These are phyloP conservation scores for Calycopis cecrops DNA, from an alignment of 1,140 invertebrate genomes.

Conservation along the genomic window DNA sequence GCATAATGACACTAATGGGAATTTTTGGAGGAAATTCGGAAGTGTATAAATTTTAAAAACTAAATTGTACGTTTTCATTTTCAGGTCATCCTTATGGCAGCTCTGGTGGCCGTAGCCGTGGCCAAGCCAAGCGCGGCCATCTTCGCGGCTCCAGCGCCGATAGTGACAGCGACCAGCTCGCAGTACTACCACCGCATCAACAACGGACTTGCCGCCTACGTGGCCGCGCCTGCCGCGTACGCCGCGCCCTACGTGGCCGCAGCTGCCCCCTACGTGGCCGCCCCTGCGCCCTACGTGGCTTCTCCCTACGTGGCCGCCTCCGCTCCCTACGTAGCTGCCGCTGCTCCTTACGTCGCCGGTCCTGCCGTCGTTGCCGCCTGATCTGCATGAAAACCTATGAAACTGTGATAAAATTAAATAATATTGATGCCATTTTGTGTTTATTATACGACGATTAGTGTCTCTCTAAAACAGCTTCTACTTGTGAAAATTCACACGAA, in stretches of 20 bases:
- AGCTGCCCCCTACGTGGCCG: constrained; percentile 15
- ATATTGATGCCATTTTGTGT: background rate
- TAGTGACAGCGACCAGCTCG: constrained; percentile 69
- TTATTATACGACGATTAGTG: background rate
- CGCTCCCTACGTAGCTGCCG: constrained; percentile 17
- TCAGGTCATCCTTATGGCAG: constrained; percentile 70
- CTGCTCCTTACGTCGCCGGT: constrained; percentile 26
- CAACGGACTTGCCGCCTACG: constrained; percentile 66
- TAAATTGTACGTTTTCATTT: too few species aligned
- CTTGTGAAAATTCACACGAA: too few species aligned
- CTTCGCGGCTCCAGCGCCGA: constrained; percentile 55
- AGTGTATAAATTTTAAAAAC: too few species aligned
- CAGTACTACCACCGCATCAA: constrained; percentile 72
- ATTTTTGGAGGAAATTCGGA: too few species aligned
- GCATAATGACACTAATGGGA: too few species aligned
- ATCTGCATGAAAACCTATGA: constrained; percentile 10
- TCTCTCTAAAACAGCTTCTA: too few species aligned
- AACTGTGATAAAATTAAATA: background rate
- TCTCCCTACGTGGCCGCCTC: constrained; percentile 28
- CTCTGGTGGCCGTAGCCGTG: constrained; percentile 62
- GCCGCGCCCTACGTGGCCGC: constrained; percentile 55
- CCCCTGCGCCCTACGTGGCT: constrained; percentile 44
- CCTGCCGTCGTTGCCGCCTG: constrained; percentile 39
- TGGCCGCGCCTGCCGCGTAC: constrained; percentile 61
- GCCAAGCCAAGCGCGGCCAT: constrained; percentile 59